Conservation (phyloP, 2,797 vertebrate species). For the Syngnathus rostellatus region DNA sequence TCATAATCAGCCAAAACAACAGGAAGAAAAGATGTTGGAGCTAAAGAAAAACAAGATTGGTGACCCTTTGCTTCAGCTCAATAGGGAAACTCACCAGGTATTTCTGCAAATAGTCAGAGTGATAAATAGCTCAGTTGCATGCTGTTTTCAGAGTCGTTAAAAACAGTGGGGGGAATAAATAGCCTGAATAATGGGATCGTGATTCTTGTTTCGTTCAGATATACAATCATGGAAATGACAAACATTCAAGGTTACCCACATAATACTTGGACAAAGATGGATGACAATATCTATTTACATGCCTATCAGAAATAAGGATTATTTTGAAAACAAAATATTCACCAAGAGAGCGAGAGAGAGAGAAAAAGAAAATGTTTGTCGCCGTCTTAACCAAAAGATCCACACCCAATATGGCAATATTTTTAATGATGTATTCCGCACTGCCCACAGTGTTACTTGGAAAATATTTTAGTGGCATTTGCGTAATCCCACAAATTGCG, state of each 20-base stretch:
- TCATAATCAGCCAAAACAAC: neutral
- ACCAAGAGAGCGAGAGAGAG: neutral
- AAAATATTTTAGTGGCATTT: neutral
- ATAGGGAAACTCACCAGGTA: constrained; percentile 5
- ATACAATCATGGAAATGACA: neutral
- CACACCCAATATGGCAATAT: neutral
- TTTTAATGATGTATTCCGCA: neutral
- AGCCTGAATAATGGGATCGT: neutral
- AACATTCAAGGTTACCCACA: neutral
- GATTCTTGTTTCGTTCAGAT: constrained; percentile 9
- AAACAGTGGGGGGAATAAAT: constrained; percentile 16
- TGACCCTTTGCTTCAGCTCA: constrained; percentile 24
- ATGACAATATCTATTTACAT: neutral
- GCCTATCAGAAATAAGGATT: neutral
- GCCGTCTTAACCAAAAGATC: neutral
- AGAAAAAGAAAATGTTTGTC: neutral
- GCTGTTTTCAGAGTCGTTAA: constrained; percentile 24
- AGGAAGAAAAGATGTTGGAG: constrained; percentile 18
- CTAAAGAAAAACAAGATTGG: constrained; percentile 11
- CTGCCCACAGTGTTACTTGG: neutral
- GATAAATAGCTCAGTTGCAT: constrained; percentile 34
- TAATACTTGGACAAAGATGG: neutral
- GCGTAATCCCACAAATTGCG: neutral
- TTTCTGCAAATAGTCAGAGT: neutral
- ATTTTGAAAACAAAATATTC: neutral